A percentile compares a stretch with the other conserved stretches of the same genome.
These are phyloP conservation scores for Festucalex cinctus DNA, from an alignment of 2,113 vertebrate species.

Conservation along the genomic window DNA sequence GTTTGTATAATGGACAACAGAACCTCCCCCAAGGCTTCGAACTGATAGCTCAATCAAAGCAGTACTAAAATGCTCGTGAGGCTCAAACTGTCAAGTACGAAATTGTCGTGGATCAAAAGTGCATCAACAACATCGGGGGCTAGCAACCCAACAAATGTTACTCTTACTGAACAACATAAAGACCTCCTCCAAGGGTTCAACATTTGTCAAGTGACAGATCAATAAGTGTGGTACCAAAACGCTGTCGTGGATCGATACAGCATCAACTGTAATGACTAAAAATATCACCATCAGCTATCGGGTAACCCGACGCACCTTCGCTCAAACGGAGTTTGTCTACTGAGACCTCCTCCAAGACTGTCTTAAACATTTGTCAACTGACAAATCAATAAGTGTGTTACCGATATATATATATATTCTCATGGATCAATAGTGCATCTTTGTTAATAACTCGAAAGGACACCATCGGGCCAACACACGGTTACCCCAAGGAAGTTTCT, in stretches of 20 bases:
- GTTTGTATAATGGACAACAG: too few species aligned
- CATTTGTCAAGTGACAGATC: not conserved
- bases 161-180: not conserved
- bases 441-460: not conserved
- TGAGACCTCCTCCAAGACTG: not conserved
- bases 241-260: not conserved
- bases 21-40: not conserved
- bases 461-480: not conserved
- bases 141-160: not conserved
- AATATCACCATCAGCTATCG: not conserved
- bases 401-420: not conserved
- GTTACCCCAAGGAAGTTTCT: not conserved
- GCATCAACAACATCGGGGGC: not conserved
- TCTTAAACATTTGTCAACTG: not conserved
- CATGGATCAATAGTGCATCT: not conserved
- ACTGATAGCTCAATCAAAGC: not conserved
- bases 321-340: not conserved
- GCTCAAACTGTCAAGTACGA: not conserved
- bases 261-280: not conserved
- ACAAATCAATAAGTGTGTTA: not conserved
- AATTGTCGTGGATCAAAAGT: not conserved
- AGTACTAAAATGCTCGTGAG: too few species aligned
- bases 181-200: not conserved
- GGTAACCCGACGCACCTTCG: not conserved
- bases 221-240: not conserved